These are phyloP conservation scores for Stegostoma tigrinum DNA, from an alignment of 2,113 vertebrate species.

Conservation along the genomic window DNA sequence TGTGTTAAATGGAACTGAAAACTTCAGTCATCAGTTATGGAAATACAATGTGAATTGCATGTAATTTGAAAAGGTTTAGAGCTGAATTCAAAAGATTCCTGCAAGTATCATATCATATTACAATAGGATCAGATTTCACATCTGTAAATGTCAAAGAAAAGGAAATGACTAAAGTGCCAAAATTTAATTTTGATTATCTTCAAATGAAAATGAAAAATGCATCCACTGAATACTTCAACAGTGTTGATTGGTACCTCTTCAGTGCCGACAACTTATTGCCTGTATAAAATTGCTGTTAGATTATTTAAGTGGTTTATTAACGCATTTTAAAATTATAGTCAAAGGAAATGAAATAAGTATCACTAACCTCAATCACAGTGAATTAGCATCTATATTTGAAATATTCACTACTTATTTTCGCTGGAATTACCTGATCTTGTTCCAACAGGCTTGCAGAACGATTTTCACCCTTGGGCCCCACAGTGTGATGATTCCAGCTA, in stretches of 20 bases:
- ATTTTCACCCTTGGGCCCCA: not conserved
- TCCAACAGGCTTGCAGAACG: not conserved
- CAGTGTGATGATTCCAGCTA: not conserved
- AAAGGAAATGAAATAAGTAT: not conserved
- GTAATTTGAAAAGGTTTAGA: not conserved
- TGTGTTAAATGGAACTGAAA: not conserved
- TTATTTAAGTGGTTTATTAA: not conserved
- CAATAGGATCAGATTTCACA: not conserved
- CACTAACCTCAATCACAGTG: not conserved
- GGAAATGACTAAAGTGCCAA: not conserved
- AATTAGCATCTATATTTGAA: not conserved
- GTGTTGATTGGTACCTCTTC: not conserved
- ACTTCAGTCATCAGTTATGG: not conserved
- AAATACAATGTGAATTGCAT: not conserved
- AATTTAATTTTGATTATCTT: not conserved
- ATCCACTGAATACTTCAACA: not conserved
- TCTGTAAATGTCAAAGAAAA: not conserved
- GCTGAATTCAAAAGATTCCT: not conserved
- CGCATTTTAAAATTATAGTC: not conserved
- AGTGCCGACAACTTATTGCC: not conserved
- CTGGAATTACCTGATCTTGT: not conserved
- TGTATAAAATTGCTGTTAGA: not conserved
- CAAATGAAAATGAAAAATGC: not conserved
- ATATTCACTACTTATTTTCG: not conserved
- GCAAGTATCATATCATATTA: not conserved